These are phyloP conservation scores for Lacanobia wlatinum DNA, from an alignment of 2,888 invertebrate genomes.

Conservation along the genomic window DNA sequence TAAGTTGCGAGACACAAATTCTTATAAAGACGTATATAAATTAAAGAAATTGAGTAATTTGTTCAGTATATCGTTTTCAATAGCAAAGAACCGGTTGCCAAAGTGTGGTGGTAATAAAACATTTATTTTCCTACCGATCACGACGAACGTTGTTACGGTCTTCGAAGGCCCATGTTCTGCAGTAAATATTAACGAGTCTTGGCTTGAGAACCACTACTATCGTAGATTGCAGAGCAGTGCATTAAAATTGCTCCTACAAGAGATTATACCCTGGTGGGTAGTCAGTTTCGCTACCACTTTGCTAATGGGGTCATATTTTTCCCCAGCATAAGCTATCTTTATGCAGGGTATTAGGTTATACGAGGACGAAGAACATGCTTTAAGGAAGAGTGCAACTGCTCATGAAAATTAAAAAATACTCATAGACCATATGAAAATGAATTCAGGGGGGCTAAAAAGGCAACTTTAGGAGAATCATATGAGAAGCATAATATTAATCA, in stretches of 20 bases:
- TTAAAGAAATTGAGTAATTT: too few species aligned
- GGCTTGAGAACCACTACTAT: conserved; percentile 24
- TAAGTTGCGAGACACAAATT: neutral
- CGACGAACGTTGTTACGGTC: conserved; percentile 6
- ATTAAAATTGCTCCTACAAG: neutral
- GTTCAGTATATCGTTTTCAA: too few species aligned
- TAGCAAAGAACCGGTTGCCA: neutral
- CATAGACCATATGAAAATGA: too few species aligned
- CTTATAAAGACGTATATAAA: too few species aligned
- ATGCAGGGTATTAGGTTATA: too few species aligned
- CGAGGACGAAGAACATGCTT: neutral
- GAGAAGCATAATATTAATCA: too few species aligned
- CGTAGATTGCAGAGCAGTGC: conserved; percentile 20
- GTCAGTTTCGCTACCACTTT: conserved; percentile 8
- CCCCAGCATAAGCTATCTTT: neutral
- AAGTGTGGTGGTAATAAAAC: conserved; percentile 1
- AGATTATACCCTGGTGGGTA: neutral
- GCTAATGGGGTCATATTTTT: conserved; percentile 33
- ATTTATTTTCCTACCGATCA: conserved; percentile 18
- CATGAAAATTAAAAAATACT: too few species aligned
- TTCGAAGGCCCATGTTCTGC: conserved; percentile 25
- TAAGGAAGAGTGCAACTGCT: too few species aligned
- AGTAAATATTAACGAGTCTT: conserved; percentile 44
- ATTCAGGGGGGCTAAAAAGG: too few species aligned
- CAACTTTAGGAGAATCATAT: too few species aligned